A percentile compares a stretch with the other conserved stretches of the same genome.
Conservation (phyloP, 64 coral and sea anemone species). For the Actinia equina region DNA sequence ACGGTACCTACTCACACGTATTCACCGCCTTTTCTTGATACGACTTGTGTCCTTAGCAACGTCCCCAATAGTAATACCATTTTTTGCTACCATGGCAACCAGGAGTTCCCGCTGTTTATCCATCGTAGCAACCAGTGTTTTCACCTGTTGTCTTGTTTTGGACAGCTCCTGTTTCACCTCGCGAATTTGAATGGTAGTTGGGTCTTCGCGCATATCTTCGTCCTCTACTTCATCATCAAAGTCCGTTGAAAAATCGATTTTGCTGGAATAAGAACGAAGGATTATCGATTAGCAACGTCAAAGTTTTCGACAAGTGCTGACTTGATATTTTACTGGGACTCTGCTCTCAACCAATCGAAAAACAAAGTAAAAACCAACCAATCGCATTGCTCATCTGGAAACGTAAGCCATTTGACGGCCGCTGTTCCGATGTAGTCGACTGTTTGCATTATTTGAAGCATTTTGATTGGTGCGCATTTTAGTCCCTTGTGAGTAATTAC, state of each 20-base stretch:
- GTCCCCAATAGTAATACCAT: background rate
- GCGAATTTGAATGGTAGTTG: constrained; percentile 26
- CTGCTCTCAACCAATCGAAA: too few relatives aligned
- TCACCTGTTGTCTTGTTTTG: constrained; percentile 34
- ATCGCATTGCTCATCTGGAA: too few relatives aligned
- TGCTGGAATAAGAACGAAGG: background rate
- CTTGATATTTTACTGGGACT: too few relatives aligned
- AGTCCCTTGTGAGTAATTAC: too few relatives aligned
- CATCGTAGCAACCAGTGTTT: constrained; percentile 22
- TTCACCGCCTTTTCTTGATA: background rate
- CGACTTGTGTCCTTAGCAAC: background rate
- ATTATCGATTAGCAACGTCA: background rate
- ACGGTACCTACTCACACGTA: background rate
- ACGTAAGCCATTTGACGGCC: too few relatives aligned
- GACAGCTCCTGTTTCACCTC: constrained; percentile 48
- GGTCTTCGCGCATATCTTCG: constrained; percentile 29
- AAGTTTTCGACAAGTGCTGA: background rate
- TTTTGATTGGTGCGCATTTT: too few relatives aligned
- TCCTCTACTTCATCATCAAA: constrained; percentile 27
- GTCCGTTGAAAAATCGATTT: background rate
- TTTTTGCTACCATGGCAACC: constrained; percentile 24
- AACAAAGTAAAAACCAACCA: too few relatives aligned
- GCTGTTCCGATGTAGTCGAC: too few relatives aligned
- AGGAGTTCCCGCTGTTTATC: constrained; percentile 50
- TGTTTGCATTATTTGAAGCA: too few relatives aligned